These are phyloP conservation scores for Phragmatobia fuliginosa DNA, from an alignment of 2,888 invertebrate genomes.

Conservation along the genomic window DNA sequence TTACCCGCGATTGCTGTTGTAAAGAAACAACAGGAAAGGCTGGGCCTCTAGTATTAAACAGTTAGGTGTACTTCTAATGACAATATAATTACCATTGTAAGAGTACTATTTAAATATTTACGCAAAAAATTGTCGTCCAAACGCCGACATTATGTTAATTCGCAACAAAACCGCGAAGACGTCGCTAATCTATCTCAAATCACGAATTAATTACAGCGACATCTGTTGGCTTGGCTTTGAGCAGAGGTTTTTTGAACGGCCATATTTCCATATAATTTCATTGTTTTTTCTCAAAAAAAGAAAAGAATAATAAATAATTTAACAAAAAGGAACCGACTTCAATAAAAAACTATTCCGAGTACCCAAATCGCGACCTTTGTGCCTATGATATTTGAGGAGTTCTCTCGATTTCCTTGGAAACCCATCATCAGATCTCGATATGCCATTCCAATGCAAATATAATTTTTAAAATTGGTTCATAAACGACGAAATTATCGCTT, in stretches of 20 bases:
- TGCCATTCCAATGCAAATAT: no score
- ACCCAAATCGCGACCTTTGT: no score
- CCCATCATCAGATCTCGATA: no score
- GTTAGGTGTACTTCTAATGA: background rate
- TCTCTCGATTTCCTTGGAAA: no score
- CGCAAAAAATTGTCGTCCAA: background rate
- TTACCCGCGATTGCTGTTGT: no score
- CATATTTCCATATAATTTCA: background rate
- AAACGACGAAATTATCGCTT: no score
- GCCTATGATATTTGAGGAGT: no score
- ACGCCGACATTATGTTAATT: slow-evolving; percentile 35
- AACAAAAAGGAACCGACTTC: no score
- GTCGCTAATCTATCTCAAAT: slow-evolving; percentile 38
- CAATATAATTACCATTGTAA: background rate
- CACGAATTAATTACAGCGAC: slow-evolving; percentile 38
- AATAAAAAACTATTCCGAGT: no score
- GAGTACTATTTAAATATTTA: background rate
- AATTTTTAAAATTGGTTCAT: no score
- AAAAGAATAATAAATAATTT: no score
- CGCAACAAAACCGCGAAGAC: slow-evolving; percentile 35
- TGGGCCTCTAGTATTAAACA: background rate
- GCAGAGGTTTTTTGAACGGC: background rate
- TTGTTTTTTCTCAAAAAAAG: background rate
- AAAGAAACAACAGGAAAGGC: no score
- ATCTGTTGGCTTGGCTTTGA: slow-evolving; percentile 33